Evolutionary conservation across 92 coral and sea anemone species (phyloP).

Genomic region (Epizoanthus rinbou): DNA sequence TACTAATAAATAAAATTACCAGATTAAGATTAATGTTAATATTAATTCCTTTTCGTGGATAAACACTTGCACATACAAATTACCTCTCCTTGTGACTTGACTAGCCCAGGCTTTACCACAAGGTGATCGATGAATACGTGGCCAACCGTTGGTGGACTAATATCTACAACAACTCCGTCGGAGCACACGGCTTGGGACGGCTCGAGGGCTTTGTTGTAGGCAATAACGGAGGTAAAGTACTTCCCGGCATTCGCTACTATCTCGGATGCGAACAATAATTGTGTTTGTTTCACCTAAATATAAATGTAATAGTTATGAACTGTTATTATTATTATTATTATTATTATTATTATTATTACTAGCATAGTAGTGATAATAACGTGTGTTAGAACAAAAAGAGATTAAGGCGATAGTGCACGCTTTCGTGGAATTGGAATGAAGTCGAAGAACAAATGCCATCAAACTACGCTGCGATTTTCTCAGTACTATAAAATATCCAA

Average conservation of each 20-base stretch:
- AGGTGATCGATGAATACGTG: neutral
- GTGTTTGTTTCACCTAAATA: neutral
- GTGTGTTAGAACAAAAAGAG: no score
- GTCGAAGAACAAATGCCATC: no score
- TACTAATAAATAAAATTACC: no score
- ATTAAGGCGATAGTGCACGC: no score
- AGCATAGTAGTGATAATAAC: no score
- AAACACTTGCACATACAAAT: neutral
- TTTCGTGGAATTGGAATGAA: no score
- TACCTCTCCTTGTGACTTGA: neutral
- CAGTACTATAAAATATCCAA: no score
- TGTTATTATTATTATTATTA: no score
- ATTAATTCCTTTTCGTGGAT: no score
- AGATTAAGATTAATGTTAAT: no score
- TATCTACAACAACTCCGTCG: neutral
- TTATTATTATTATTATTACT: no score
- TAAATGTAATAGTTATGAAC: neutral
- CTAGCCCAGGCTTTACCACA: neutral
- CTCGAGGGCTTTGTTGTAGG: neutral
- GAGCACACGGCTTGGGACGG: neutral
- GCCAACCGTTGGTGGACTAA: neutral
- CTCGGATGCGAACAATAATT: neutral
- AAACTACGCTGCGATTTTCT: no score
- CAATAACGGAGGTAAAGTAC: neutral
- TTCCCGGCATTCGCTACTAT: neutral